These are phyloP conservation scores for Tenebrosternarchus preto DNA, from an alignment of 2,113 vertebrate species.

Conservation along the genomic window DNA sequence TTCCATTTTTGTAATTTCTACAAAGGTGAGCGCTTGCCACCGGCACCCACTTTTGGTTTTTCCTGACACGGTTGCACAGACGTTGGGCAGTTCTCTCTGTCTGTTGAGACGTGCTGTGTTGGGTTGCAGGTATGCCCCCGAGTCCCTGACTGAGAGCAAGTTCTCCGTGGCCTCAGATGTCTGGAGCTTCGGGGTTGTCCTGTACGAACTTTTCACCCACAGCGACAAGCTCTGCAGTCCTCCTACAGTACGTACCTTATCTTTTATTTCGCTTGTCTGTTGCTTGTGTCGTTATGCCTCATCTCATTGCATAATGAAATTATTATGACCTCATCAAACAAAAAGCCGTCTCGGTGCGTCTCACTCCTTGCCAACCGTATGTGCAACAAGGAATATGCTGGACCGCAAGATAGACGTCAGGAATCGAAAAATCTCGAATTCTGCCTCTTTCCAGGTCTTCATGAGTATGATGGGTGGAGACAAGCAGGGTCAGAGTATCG, in stretches of 20 bases:
- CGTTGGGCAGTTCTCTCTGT: not conserved
- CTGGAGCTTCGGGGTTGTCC: slow-evolving; percentile 98
- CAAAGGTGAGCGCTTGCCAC: not conserved
- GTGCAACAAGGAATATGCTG: too few relatives aligned
- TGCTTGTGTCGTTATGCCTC: not conserved
- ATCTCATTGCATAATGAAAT: too few relatives aligned
- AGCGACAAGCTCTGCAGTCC: slow-evolving; percentile 95
- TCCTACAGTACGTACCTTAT: slow-evolving; percentile 79
- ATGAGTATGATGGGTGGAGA: slow-evolving; percentile 97
- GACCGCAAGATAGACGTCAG: too few relatives aligned
- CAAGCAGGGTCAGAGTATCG: slow-evolving; percentile 98
- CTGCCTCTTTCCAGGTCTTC: slow-evolving; percentile 82
- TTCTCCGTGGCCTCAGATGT: slow-evolving; percentile 97
- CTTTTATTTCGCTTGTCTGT: not conserved
- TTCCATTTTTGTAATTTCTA: not conserved
- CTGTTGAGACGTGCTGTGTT: not conserved
- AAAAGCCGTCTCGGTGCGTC: too few relatives aligned
- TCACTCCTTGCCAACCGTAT: too few relatives aligned
- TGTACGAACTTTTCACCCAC: slow-evolving; percentile 96
- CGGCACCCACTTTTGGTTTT: not conserved
- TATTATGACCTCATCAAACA: not conserved
- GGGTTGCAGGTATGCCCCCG: slow-evolving; percentile 89
- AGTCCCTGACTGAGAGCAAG: slow-evolving; percentile 95
- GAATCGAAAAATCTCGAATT: not conserved
- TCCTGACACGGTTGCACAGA: not conserved